Percentiles rank a stretch among this genome's conserved stretches.
Conservation (phyloP, 92 coral and sea anemone species). For the Porites evermanni region DNA sequence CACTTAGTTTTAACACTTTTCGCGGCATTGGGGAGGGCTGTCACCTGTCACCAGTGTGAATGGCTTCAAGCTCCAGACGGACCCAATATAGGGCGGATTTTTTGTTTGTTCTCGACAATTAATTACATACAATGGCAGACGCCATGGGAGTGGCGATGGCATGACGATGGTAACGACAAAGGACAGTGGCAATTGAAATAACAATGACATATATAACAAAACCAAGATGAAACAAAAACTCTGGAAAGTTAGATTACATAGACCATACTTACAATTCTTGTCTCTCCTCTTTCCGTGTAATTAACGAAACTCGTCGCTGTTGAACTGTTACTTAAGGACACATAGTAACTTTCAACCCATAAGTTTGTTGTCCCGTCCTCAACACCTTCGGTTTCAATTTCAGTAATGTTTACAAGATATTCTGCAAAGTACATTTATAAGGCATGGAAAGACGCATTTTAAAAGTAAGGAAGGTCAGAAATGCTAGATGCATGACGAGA, state of each 20-base stretch:
- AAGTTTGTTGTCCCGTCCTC: constrained; percentile 10
- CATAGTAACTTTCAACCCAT: constrained; percentile 31
- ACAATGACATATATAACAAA: not conserved
- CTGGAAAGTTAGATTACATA: no score
- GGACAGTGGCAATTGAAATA: no score
- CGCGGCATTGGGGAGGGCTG: no score
- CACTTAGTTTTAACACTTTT: no score
- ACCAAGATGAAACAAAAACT: not conserved
- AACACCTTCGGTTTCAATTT: constrained; percentile 32
- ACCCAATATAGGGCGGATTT: no score
- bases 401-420: constrained; percentile 31
- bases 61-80: no score
- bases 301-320: constrained; percentile 5
- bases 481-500: no score
- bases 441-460: not conserved
- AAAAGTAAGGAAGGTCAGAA: not conserved
- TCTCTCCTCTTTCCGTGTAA: constrained; percentile 31
- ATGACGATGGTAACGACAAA: no score
- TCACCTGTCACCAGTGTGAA: no score
- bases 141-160: no score
- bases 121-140: no score
- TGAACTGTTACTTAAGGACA: constrained; percentile 22
- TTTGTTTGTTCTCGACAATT: no score
- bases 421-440: not conserved
- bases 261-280: constrained; percentile 13